Conservation (phyloP, 23 tunicate species). For the Corella eumyota region DNA sequence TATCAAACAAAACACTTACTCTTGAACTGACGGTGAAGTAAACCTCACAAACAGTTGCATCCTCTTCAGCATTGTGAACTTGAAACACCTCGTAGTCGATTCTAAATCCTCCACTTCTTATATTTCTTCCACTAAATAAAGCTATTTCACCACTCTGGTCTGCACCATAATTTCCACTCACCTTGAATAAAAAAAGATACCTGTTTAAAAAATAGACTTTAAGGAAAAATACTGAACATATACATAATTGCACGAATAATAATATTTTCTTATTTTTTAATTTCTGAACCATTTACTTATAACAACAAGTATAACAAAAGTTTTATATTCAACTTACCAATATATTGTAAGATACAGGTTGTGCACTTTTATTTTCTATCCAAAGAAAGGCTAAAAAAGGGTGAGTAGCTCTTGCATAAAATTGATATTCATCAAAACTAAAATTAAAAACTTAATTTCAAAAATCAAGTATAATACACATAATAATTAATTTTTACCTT, state of each 20-base stretch:
- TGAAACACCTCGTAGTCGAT: constrained; percentile 11
- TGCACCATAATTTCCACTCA: constrained; percentile 3
- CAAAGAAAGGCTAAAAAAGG: constrained; percentile 13
- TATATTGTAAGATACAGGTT: neutral
- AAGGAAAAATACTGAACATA: no score
- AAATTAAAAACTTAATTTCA: no score
- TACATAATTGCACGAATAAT: no score
- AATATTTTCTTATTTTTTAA: no score
- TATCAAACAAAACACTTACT: no score
- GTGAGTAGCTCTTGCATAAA: constrained; percentile 7
- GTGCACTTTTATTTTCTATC: constrained; percentile 8
- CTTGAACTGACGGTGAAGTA: constrained; percentile 20
- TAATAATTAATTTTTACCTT: no score
- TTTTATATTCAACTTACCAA: no score
- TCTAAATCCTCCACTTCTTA: neutral
- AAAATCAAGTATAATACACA: no score
- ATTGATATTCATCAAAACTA: constrained; percentile 7
- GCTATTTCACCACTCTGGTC: constrained; percentile 14
- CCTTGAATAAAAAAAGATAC: neutral
- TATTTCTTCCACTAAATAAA: neutral
- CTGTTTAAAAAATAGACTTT: no score
- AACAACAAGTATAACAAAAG: no score
- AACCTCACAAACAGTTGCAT: constrained; percentile 13
- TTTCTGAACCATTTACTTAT: no score
- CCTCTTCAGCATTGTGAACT: constrained; percentile 9